Evolutionary conservation across 2,888 invertebrate species (phyloP).

Genomic region (Tetanocera ferruginea): DNA sequence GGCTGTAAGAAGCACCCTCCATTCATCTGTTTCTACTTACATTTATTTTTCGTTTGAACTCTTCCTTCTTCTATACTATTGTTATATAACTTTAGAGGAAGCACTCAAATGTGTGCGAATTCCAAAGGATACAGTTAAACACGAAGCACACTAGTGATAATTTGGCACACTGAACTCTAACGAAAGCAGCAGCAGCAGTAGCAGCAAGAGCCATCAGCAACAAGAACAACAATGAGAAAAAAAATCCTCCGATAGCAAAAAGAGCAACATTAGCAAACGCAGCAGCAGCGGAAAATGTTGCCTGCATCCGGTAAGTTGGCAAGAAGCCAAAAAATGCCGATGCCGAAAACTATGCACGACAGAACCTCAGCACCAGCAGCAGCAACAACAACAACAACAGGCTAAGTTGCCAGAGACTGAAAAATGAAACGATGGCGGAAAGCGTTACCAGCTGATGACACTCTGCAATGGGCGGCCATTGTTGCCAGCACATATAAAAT

Average conservation of each 20-base stretch:
- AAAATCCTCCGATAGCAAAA: constrained; percentile 9
- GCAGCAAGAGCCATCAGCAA: not conserved
- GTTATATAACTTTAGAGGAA: not conserved
- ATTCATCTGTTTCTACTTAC: not conserved
- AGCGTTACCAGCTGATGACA: constrained; percentile 42
- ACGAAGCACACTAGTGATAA: constrained; percentile 13
- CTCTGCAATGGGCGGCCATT: constrained; percentile 28
- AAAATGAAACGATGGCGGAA: not conserved
- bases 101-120: not conserved
- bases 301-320: constrained; percentile 41
- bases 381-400: constrained; percentile 23
- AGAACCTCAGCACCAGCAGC: constrained; percentile 5
- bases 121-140: constrained; percentile 3
- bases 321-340: constrained; percentile 42
- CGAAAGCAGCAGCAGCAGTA: not conserved
- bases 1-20: not conserved
- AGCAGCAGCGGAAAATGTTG: constrained; percentile 18
- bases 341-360: constrained; percentile 34
- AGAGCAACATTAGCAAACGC: not conserved
- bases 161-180: constrained; percentile 45
- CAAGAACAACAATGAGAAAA: constrained; percentile 3
- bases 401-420: not conserved
- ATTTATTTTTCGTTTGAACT: not conserved
- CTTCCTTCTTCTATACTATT: not conserved
- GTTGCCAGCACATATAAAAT: constrained; percentile 19